phyloP scores from a whole-genome alignment of 1,140 invertebrate species.

The Rhagoletis zephyria region DNA sequence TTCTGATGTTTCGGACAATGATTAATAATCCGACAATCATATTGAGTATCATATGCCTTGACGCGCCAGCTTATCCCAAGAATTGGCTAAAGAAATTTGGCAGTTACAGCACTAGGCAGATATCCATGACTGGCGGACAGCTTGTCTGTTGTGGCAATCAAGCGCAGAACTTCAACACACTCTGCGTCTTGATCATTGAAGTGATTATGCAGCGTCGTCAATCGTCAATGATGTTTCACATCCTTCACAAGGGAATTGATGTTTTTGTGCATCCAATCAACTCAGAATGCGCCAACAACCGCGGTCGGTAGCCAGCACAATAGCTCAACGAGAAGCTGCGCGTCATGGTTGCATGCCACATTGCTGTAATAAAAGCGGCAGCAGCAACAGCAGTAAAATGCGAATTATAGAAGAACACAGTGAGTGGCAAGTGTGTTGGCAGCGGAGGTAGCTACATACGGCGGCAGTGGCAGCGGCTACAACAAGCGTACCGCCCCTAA shows the following conservation, averaged over 20 bases:
- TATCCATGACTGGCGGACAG: too few relatives aligned
- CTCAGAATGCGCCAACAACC: background rate
- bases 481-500: conserved; percentile 48
- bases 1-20: conserved; percentile 34
- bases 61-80: conserved; percentile 25
- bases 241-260: background rate
- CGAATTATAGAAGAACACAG: conserved; percentile 22
- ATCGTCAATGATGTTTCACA: conserved; percentile 7
- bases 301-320: background rate
- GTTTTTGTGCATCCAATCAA: background rate
- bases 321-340: conserved; percentile 30
- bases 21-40: conserved; percentile 46
- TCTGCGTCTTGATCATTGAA: conserved; percentile 16
- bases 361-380: conserved; percentile 28
- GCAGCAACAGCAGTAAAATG: conserved; percentile 5
- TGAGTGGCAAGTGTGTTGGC: background rate
- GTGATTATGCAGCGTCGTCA: conserved; percentile 30
- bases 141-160: background rate
- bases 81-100: conserved; percentile 22
- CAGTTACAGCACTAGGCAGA: background rate
- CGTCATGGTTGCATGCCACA: conserved; percentile 4
- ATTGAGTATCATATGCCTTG: conserved; percentile 41
- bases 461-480: conserved; percentile 11
- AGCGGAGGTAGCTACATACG: background rate
- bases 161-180: background rate